Base-by-base conservation (phyloP, 2,888 invertebrate genomes). In the Eristalinus aeneus region DNA sequence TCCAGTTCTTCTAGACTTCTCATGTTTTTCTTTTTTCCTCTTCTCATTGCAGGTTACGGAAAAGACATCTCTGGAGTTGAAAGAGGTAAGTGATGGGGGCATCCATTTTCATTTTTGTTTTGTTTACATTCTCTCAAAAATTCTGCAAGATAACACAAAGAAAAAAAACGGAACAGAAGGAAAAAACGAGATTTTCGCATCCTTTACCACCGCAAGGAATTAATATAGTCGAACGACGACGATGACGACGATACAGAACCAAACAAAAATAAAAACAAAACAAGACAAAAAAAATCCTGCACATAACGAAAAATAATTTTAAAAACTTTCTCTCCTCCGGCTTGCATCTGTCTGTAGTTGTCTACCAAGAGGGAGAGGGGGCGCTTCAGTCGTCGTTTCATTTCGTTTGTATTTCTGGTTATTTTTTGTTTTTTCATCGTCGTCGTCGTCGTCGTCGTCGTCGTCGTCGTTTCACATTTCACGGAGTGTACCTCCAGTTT, bases 11-110 rank as follows among this genome's bases (percentile, higher is more conserved):
- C 16, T 16, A n/a, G 16, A 16, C 46, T 16, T 46, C 39, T 46
- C 39, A 16, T 46, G 39, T 46, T 77, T 80, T 86, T 31, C 65
- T 67, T 78, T 67, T 32, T 34, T 79, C 75, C 89, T 89, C 88
- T 89, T 88, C 89, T 90, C 92, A 89, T 95, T 95, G 36, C 94
- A 96, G 96, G 95, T 89, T 92, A 92, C 92, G 92, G 92, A 92
- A 92, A 92, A 92, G 92, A 92, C 89, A 92, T 92, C 90, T 90
- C 91, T 88, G 90, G 92, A 92, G 92, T 92, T 92, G 91, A 92
- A 90, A 91, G 91, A 91, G 92, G 92, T 92, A 90, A 90, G 92
- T 89, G 46, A 46, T 16, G 46, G 46, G 39, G 39, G 82, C 53
- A 64, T 71, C 27, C 68, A 75, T 69, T 76, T 60, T 65, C 34